Base-by-base conservation (phyloP, 2,113 vertebrate genomes). In the Oryzias celebensis region DNA sequence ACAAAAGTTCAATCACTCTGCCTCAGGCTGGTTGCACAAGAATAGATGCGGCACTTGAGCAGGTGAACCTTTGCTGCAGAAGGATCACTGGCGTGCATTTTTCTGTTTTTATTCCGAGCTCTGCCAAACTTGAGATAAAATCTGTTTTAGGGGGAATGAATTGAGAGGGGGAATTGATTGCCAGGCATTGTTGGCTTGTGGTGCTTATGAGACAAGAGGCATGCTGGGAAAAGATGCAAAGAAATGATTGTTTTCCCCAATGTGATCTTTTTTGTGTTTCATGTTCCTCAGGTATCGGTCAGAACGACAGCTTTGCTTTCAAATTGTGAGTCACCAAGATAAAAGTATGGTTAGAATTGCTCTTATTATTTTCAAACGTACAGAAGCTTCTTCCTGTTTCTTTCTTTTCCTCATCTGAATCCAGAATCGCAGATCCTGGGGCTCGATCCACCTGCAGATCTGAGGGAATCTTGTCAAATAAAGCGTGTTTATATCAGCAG, bases 1-100 rank as follows among this genome's bases (percentile, higher is more conserved):
- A 80, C 86, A 77, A 76, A 64, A 86, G 86, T 88, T 89, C 84
- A 86, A 76, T 80, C 73, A 62, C 49, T 57, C 70, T 71, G 79
- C 61, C 69, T 63, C 71, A 71, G 78, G 77, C 75, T 76, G 66
- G 62, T 65, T 85, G 84, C 68, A 75, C 79, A 81, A 78, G 76
- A 85, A 77, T 68, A 28, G 68, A 74, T 51, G 70, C 51, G 23
- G 55, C 66, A 56, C 66, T 73, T 61, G 47, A 67, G 55, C 75
- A 83, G 82, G 82, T 83, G 59, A 77, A 46, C 52, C n/a, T 28
- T 58, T 73, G 49, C 58, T 51, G 51, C 57, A 51, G 24, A 48
- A 41, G 55, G 42, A 56, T 66, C 20, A 22, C 20, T 2, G 47
- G 4, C 18, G 3, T 36, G 10, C n/a, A 1, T 44, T 24, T 62